Conservation (phyloP, 92 coral and sea anemone genomes). For the Desmophyllum pertusum region DNA sequence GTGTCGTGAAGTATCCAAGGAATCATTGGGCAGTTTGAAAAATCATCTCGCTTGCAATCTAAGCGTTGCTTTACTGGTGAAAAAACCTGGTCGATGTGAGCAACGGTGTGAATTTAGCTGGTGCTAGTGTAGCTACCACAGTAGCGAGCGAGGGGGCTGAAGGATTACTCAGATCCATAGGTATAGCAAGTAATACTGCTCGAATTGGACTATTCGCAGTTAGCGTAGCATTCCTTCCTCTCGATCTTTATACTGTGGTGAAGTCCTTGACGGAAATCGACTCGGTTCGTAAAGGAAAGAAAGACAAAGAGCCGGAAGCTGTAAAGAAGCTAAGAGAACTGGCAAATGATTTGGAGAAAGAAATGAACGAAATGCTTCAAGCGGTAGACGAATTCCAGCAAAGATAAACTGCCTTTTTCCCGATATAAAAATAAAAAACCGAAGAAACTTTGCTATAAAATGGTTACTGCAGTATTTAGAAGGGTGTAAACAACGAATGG, state of each 20-base stretch:
- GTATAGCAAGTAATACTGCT: conserved; percentile 11
- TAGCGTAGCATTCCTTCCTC: conserved; percentile 8
- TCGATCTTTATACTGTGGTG: conserved; percentile 26
- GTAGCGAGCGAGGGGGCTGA: conserved; percentile 8
- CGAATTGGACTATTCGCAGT: conserved; percentile 17
- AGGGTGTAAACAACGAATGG: too few relatives aligned
- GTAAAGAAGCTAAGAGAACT: conserved; percentile 6
- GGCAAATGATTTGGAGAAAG: conserved; percentile 24
- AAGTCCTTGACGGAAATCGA: conserved; percentile 15
- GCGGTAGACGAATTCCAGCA: conserved; percentile 2
- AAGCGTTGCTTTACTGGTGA: neutral
- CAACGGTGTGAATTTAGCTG: neutral
- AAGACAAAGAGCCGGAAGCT: conserved; percentile 18
- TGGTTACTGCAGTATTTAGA: too few relatives aligned
- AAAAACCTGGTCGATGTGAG: conserved; percentile 11
- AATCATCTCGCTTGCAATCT: neutral
- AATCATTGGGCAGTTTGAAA: neutral
- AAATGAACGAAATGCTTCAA: conserved; percentile 14
- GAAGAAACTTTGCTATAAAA: too few relatives aligned
- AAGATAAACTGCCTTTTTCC: neutral
- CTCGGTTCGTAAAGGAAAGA: conserved; percentile 4
- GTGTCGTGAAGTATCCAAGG: conserved; percentile 6
- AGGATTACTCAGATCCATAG: conserved; percentile 16
- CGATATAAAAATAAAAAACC: too few relatives aligned
- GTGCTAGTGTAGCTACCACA: conserved; percentile 13